Evolutionary conservation across 2,888 invertebrate genomes (phyloP), one percentile per base, ranked within the genome.

Genomic region (Watsonalla binaria): DNA sequence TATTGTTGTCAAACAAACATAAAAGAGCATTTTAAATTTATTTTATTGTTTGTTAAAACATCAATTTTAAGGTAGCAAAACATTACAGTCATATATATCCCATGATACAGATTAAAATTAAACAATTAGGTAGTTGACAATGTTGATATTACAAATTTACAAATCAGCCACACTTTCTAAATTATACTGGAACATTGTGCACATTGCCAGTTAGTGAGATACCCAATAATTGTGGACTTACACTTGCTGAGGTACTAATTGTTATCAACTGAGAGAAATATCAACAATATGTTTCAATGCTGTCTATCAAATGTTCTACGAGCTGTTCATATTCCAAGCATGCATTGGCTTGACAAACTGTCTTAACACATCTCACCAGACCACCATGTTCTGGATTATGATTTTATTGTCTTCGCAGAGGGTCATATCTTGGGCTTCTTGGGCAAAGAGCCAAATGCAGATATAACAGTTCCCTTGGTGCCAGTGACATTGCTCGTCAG

Each of bases 401-500:
- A 51, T 39, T 53, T 54, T 14, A 45, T 8, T 42, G 45, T 35
- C 51, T 55, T 55, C 11, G 51, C 46, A 54, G 61, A 54, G 6
- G 66, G 65, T 92, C 80, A 92, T 57, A 89, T 68, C 78, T 92
- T 92, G 53, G 92, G 92, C 87, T 97, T 97, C 76, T 97, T 97
- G 7, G 96, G 96, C 64, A 98, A 91, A 13, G 96, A 96, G 35
- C 98, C 98, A 86, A 97, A 97, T 33, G 98, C 98, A 24, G 97
- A 97, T 71, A 98, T 98, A 46, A 98, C 95, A 0, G 97, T 98
- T 13, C 97, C 94, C 80, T 97, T 98, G 5, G 97, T 97, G 45
- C 97, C 97, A 0, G 97, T 96, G 0, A 95, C 95, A 49, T 94
- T 95, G 9, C 95, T 94, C 0, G 97, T 96, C 45, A 96, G 86